A percentile compares a stretch with the other conserved stretches of the same genome.
phyloP scores from a whole-genome alignment of 2,113 vertebrate species.

The Dolichotis patagonum region DNA sequence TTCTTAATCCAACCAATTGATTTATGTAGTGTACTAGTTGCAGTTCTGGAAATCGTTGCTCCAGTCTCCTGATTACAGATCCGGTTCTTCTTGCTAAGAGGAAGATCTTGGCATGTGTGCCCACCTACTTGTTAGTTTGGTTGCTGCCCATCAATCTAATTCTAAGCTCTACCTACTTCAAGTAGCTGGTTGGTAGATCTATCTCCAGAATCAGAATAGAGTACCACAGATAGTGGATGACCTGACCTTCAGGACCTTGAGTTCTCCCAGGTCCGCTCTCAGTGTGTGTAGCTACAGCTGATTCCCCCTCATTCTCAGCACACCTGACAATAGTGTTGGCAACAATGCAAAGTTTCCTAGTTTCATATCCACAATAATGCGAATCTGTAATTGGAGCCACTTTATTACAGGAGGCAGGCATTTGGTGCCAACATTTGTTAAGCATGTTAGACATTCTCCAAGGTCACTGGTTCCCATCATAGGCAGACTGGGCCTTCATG shows the following conservation, averaged over 20 bases:
- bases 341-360: neutral
- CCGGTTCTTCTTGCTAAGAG: neutral
- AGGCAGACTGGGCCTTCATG: neutral
- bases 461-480: neutral
- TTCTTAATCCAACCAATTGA: neutral
- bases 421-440: neutral
- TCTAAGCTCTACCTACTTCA: neutral
- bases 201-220: neutral
- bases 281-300: neutral
- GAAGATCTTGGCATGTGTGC: neutral
- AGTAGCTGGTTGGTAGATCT: neutral
- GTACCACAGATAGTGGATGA: neutral
- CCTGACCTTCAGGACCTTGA: neutral
- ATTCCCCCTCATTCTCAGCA: neutral
- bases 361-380: neutral
- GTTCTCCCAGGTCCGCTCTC: neutral
- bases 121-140: neutral
- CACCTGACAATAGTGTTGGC: neutral
- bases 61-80: neutral
- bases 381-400: neutral
- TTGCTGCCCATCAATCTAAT: neutral
- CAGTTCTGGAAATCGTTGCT: neutral
- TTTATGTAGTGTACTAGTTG: too few relatives aligned
- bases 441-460: neutral
- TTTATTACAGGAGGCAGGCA: neutral